phyloP scores from a whole-genome alignment of 2,113 vertebrate genomes.

The Balaeniceps rex region DNA sequence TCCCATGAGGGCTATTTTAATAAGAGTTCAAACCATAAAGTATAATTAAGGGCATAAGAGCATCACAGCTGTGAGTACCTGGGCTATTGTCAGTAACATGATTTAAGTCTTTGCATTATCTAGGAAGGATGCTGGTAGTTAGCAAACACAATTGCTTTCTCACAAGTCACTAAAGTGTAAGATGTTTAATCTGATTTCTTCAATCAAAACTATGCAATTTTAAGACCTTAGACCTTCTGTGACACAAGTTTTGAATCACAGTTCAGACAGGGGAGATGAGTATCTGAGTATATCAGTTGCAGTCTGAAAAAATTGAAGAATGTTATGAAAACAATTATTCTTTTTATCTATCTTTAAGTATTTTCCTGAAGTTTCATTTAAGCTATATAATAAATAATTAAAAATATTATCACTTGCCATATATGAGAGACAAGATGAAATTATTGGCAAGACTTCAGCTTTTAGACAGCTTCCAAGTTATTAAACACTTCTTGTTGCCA shows the following conservation, averaged over 20 bases:
- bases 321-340: neutral
- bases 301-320: neutral
- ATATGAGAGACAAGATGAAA: neutral
- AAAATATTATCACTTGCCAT: neutral
- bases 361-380: neutral
- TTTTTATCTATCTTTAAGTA: neutral
- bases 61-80: neutral
- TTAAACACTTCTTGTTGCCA: neutral
- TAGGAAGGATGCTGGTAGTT: neutral
- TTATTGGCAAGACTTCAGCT: conserved; percentile 8
- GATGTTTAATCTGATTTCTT: neutral
- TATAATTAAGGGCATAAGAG: neutral
- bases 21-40: neutral
- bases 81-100: neutral
- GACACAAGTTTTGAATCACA: neutral
- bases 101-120: neutral
- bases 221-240: neutral
- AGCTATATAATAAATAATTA: neutral
- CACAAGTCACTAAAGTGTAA: neutral
- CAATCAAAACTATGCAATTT: neutral
- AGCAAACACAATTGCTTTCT: neutral
- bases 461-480: neutral
- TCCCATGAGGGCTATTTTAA: neutral
- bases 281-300: neutral
- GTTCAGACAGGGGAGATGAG: neutral